These are phyloP conservation scores for Hipposideros larvatus DNA, from an alignment of 2,797 vertebrate species.

Conservation along the genomic window DNA sequence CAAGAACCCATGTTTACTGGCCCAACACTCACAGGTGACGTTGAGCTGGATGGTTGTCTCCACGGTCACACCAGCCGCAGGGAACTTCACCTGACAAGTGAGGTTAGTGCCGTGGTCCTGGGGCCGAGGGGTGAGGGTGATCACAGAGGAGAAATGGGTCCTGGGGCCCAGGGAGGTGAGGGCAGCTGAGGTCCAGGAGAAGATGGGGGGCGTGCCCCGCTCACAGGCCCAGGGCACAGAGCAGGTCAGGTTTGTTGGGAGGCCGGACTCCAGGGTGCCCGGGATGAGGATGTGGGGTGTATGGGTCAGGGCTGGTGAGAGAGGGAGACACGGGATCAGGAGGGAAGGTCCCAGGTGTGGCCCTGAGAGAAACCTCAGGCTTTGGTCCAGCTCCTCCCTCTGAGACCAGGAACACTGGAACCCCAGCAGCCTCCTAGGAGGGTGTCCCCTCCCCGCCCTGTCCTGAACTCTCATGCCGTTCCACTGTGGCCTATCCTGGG, in stretches of 20 bases:
- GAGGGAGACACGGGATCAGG: fast-evolving
- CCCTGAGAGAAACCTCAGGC: too few relatives aligned
- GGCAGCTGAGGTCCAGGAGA: not conserved
- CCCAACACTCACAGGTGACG: too few relatives aligned
- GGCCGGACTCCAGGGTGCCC: fast-evolving
- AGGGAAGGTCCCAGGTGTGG: too few relatives aligned
- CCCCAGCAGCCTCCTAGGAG: fast-evolving
- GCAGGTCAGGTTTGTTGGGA: not conserved
- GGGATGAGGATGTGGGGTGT: not conserved
- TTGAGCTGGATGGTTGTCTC: too few relatives aligned
- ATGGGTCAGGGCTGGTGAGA: not conserved
- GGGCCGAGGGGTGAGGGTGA: too few relatives aligned
- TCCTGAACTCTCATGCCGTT: fast-evolving
- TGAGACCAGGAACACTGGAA: too few relatives aligned
- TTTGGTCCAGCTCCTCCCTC: not conserved
- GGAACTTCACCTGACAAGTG: too few relatives aligned
- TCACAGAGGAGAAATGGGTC: not conserved
- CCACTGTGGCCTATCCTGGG: too few relatives aligned
- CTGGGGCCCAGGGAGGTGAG: not conserved
- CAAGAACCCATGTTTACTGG: too few relatives aligned
- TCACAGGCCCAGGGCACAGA: slow-evolving; percentile 15
- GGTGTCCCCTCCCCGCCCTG: not conserved
- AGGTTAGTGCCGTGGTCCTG: too few relatives aligned
- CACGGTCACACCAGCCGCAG: too few relatives aligned
- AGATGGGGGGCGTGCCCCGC: not conserved